Evolutionary conservation across 2,888 invertebrate species (phyloP), one percentile per base, ranked within the genome.

Genomic region (Eucera pruinosa): DNA sequence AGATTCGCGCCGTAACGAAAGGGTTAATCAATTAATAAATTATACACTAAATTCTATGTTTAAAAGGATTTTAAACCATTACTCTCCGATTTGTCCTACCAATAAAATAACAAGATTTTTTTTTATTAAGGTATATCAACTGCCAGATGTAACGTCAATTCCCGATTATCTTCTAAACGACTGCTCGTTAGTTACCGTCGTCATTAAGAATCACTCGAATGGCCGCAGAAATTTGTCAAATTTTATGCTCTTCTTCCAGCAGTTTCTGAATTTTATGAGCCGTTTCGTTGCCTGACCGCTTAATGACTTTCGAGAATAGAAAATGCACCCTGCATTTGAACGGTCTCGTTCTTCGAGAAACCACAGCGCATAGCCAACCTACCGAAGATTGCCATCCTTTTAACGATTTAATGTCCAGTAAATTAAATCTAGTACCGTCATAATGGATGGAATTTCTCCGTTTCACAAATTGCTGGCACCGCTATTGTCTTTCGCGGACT

Each of bases 391-490:
- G 18, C 33, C 15, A 11, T 7, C 11, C 73, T 20, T 47, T 36
- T 25, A 52, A 45, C 64, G 70, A 70, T 61, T 67, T 66, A 71
- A 61, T 65, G 77, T 20, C 30, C 48, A 9, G 45, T 70, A 68
- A 74, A 83, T 83, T 80, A 77, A 82, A 68, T 82, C 50, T 47
- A 67, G 62, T 30, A 43, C 47, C 52, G 13, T 36, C 7, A 47
- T 72, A 67, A 69, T 41, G 66, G 43, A 65, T 57, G 54, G 62
- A 61, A 66, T 61, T 73, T 30, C 73, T 41, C 39, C 67, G 61
- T 60, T 72, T 78, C 55, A 33, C 79, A 68, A 79, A 78, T 79
- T 65, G 54, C 57, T 66, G 47, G 52, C 62, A 43, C 70, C 69
- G 45, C 67, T 58, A 70, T 73, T 73, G 73, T 70, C 60, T 68